Conservation (phyloP, 2,797 vertebrate species). For the Botia kubotai region DNA sequence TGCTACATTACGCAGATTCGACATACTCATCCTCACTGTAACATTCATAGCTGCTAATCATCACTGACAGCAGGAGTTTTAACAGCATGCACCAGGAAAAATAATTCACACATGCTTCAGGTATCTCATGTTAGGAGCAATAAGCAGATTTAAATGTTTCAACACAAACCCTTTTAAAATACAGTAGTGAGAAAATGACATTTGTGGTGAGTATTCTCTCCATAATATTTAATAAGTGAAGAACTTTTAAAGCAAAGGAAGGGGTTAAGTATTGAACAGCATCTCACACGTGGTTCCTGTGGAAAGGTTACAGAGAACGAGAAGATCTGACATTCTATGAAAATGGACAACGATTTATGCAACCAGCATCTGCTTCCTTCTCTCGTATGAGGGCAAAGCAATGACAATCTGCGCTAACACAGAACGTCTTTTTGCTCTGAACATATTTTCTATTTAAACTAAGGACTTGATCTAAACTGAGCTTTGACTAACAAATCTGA, state of each 20-base stretch:
- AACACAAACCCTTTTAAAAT: not conserved
- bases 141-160: slow-evolving; percentile 33
- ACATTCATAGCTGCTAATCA: slow-evolving; percentile 39
- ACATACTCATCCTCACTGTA: slow-evolving; percentile 24
- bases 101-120: slow-evolving; percentile 42
- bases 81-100: slow-evolving; percentile 39
- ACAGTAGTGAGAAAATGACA: slow-evolving; percentile 27
- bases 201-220: slow-evolving; percentile 9
- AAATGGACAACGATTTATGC: slow-evolving; percentile 77
- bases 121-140: slow-evolving; percentile 35
- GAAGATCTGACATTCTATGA: slow-evolving; percentile 76
- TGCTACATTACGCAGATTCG: slow-evolving; percentile 45
- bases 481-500: slow-evolving; percentile 20
- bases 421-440: slow-evolving; percentile 54
- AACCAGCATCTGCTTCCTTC: slow-evolving; percentile 71
- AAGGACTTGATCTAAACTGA: slow-evolving; percentile 59
- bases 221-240: slow-evolving; percentile 6
- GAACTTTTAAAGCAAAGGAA: slow-evolving; percentile 25
- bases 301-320: slow-evolving; percentile 72
- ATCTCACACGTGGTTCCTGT: slow-evolving; percentile 62
- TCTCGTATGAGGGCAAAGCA: slow-evolving; percentile 58
- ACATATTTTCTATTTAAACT: slow-evolving; percentile 27
- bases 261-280: slow-evolving; percentile 52
- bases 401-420: slow-evolving; percentile 69
- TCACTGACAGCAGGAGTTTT: slow-evolving; percentile 37